Evolutionary conservation across 2,113 vertebrate genomes (phyloP), one percentile per base, ranked within the genome.

Genomic region (Mesembrinibis cayennensis): DNA sequence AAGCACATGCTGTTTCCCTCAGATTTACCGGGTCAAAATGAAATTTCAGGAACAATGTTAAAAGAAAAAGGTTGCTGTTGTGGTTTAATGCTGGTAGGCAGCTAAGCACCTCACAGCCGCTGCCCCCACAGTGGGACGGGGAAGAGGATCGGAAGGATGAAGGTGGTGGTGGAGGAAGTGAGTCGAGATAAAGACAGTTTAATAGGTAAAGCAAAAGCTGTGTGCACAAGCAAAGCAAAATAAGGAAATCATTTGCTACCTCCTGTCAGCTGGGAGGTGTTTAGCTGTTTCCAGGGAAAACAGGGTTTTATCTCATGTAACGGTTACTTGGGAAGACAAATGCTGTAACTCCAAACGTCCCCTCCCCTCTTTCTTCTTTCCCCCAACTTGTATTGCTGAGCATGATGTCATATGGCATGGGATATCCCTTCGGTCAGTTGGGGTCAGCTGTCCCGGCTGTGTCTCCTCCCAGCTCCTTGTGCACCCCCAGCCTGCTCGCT

Each of bases 261-360:
- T 70, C 40, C 17, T 4, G 10, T 55, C 7, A 10, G 27, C 52
- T 9, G 27, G 52, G 27, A 17, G 52, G 52, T 53, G 16, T 53
- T 53, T 53, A 29, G 29, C 27, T 80, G 29, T 66, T 80, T 59
- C 25, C 49, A 66, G n/a, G 32, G 27, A 73, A 47, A 78, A 30
- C 7, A 27, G 20, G 42, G 9, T 38, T 85, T 77, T 82, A n/a
- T 56, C 10, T 72, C 14, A 11, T 3, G 1, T 27, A 27, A 1
- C 1, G 6, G 11, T 53, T 53, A 7, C n/a, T 73, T 38, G 16
- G 25, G 29, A 65, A 73, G 49, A 40, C 27, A 40, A 65, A 22
- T 21, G 22, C 19, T 0, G 0, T n/a, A 29, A 29, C 44, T 61
- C 29, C 36, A 56, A 22, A 17, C 0, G 1, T 40, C 1, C 5